These are phyloP conservation scores for Drosophila sordidula DNA, from an alignment of 2,888 invertebrate species.

Conservation along the genomic window DNA sequence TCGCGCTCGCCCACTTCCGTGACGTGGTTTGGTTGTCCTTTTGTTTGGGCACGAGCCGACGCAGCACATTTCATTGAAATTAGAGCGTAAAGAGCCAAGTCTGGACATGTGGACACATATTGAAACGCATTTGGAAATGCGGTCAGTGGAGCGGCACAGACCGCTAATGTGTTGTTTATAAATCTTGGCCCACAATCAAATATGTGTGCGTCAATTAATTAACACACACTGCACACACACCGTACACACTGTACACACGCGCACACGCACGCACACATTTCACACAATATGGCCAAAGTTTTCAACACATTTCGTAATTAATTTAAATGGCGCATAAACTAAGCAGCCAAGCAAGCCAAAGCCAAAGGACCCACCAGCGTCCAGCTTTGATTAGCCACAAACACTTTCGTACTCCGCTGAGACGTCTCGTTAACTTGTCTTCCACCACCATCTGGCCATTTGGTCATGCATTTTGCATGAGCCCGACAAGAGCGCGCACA, in stretches of 20 bases:
- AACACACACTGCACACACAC: slow-evolving; percentile 37
- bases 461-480: slow-evolving; percentile 76
- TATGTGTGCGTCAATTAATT: slow-evolving; percentile 71
- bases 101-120: slow-evolving; percentile 40
- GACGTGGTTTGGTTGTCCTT: slow-evolving; percentile 36
- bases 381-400: slow-evolving; percentile 71
- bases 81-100: slow-evolving; percentile 56
- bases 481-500: slow-evolving; percentile 31
- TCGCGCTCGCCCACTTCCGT: slow-evolving; percentile 58
- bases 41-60: slow-evolving; percentile 30
- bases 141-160: slow-evolving; percentile 42
- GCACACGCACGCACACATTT: slow-evolving; percentile 13
- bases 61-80: slow-evolving; percentile 57
- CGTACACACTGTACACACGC: background rate
- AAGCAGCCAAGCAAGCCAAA: slow-evolving; percentile 28
- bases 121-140: slow-evolving; percentile 48
- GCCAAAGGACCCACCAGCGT: slow-evolving; percentile 26
- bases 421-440: slow-evolving; percentile 74
- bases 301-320: slow-evolving; percentile 75
- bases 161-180: slow-evolving; percentile 59
- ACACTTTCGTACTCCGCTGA: slow-evolving; percentile 65
- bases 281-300: slow-evolving; percentile 50
- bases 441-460: slow-evolving; percentile 52
- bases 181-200: slow-evolving; percentile 70
- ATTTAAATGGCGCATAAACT: slow-evolving; percentile 71